Percentiles rank a stretch among this genome's conserved stretches.
These are phyloP conservation scores for Cataglyphis hispanica DNA, from an alignment of 1,140 invertebrate species.

Conservation along the genomic window DNA sequence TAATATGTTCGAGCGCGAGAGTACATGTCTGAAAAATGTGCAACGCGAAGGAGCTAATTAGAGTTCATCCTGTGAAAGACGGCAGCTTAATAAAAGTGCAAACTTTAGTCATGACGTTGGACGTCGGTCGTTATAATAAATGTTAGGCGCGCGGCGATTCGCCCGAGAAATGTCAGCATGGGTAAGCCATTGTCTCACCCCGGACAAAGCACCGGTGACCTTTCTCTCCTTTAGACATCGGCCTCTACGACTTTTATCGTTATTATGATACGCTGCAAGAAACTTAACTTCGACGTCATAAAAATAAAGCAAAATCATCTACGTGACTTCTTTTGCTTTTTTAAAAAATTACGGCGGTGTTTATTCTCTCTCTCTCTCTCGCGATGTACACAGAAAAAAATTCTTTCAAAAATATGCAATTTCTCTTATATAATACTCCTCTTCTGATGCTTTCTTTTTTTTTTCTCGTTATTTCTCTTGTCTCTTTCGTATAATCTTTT, in stretches of 20 bases:
- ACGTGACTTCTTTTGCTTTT: background rate
- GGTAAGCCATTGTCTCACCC: conserved; percentile 42
- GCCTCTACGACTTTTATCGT: conserved; percentile 55
- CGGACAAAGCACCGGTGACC: conserved; percentile 56
- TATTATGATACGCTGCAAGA: conserved; percentile 46
- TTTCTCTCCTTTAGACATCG: conserved; percentile 41
- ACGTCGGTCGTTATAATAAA: conserved; percentile 61
- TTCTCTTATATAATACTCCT: background rate
- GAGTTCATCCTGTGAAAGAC: conserved; percentile 48
- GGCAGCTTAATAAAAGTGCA: conserved; percentile 55
- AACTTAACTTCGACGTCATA: conserved; percentile 28
- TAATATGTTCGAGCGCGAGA: background rate
- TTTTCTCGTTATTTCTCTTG: background rate
- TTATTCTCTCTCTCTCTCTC: background rate
- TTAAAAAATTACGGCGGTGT: background rate
- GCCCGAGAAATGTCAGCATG: conserved; percentile 57
- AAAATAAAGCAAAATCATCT: conserved; percentile 9
- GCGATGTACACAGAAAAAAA: background rate
- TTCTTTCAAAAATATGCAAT: background rate
- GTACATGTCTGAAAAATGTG: conserved; percentile 9
- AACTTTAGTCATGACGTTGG: conserved; percentile 57
- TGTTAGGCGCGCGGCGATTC: conserved; percentile 58
- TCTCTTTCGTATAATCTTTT: conserved; percentile 8
- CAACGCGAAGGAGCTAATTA: conserved; percentile 44
- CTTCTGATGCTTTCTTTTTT: background rate